Conservation (phyloP, 2,888 invertebrate species). For the Creontiades dilutus region DNA sequence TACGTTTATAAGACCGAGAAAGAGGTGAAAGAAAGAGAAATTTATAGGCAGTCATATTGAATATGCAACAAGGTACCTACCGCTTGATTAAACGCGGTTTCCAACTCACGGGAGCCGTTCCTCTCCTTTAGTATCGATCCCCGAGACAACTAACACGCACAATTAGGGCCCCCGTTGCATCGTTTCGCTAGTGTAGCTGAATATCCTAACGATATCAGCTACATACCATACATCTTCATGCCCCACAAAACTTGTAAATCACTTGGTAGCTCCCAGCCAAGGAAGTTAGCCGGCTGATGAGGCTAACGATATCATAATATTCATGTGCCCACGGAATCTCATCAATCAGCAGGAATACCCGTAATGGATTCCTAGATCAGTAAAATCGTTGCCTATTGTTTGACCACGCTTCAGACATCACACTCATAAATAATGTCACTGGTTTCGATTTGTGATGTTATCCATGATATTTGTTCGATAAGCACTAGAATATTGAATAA, state of each 20-base stretch:
- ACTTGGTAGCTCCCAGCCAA: background rate
- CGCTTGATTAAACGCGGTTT: slow-evolving; percentile 14
- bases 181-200: background rate
- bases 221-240: background rate
- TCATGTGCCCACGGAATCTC: too few relatives aligned
- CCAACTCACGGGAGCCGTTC: slow-evolving; percentile 18
- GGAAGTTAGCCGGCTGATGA: too few relatives aligned
- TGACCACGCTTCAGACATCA: too few relatives aligned
- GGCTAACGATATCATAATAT: too few relatives aligned
- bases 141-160: slow-evolving; percentile 31
- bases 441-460: too few relatives aligned
- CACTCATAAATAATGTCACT: too few relatives aligned
- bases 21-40: background rate
- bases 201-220: background rate
- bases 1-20: background rate
- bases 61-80: slow-evolving; percentile 31
- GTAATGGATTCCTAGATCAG: too few relatives aligned
- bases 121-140: slow-evolving; percentile 14
- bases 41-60: slow-evolving; percentile 13
- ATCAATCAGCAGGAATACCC: too few relatives aligned
- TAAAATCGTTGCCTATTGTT: too few relatives aligned
- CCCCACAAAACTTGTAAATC: background rate
- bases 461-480: too few relatives aligned
- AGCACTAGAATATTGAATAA: too few relatives aligned
- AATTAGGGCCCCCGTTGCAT: background rate